Evolutionary conservation across 2,888 invertebrate genomes (phyloP), one percentile per base, ranked within the genome.

Genomic region (Boloria euphrosyne): DNA sequence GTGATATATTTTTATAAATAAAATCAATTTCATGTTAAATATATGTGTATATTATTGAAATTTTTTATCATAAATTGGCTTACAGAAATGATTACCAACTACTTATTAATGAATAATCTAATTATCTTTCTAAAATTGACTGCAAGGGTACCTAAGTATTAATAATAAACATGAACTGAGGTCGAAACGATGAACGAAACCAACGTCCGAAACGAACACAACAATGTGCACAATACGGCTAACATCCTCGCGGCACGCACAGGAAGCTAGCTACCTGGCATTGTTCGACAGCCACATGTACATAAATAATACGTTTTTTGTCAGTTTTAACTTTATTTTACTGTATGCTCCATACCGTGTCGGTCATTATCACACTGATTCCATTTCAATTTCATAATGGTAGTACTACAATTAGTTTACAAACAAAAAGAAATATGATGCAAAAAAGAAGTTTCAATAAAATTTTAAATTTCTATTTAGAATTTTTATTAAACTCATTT

Each of bases 241-340:
- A 71, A 70, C 73, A 71, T 72, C 73, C 74, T 70, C 69, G 62
- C 65, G 57, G 65, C 75, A 75, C 74, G 76, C 80, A 79, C 80
- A 82, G 82, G 83, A 82, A 82, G 78, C 76, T 79, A 77, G 78
- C 59, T 81, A 82, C 81, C 82, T 81, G 81, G 71, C 73, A 72
- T 74, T 78, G 76, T 76, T 77, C 67, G 67, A 72, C 71, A 66
- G 74, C 75, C 65, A 64, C 67, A 65, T 60, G 49, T 66, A 65
- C 63, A 69, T 62, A 66, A 62, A 55, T 59, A 63, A 62, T 67
- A 59, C 65, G 57, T 57, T 66, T 65, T 58, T 65, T 51, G 52
- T 63, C 49, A 47, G 47, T 18, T 53, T 66, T 58, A 54, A 43
- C 64, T 69, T 65, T 61, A 55, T 61, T 53, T 60, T 49, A 66